These are phyloP conservation scores for Oligia latruncula DNA, from an alignment of 2,888 invertebrate species.

Conservation along the genomic window DNA sequence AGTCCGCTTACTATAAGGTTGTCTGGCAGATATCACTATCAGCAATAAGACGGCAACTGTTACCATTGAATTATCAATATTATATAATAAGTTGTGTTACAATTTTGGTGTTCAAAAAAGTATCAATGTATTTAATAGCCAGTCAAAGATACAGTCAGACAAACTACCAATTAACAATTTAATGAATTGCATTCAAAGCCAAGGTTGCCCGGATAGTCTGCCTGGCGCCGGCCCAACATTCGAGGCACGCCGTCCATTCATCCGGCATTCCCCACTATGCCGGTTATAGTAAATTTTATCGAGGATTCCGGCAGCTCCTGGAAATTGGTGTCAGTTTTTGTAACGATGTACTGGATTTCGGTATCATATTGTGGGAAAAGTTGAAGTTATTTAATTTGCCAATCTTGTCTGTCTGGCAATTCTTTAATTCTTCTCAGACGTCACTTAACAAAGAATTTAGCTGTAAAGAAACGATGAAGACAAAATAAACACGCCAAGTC, in stretches of 20 bases:
- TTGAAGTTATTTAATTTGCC: neutral
- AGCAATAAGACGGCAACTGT: neutral
- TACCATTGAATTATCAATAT: neutral
- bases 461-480: neutral
- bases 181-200: conserved; percentile 36
- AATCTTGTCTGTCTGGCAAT: too few species aligned
- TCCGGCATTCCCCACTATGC: conserved; percentile 40
- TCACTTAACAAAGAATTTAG: neutral
- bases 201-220: conserved; percentile 23
- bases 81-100: neutral
- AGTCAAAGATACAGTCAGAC: neutral
- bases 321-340: neutral
- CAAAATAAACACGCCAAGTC: neutral
- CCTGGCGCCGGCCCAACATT: conserved; percentile 57
- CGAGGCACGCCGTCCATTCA: conserved; percentile 42
- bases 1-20: neutral
- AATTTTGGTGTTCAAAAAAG: neutral
- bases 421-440: too few species aligned
- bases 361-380: neutral
- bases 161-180: conserved; percentile 21
- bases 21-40: neutral
- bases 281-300: conserved; percentile 22
- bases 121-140: neutral
- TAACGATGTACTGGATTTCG: neutral
- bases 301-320: neutral